Evolutionary conservation across 1,140 invertebrate species (phyloP).

Genomic region (Hylyphantes graminicola): DNA sequence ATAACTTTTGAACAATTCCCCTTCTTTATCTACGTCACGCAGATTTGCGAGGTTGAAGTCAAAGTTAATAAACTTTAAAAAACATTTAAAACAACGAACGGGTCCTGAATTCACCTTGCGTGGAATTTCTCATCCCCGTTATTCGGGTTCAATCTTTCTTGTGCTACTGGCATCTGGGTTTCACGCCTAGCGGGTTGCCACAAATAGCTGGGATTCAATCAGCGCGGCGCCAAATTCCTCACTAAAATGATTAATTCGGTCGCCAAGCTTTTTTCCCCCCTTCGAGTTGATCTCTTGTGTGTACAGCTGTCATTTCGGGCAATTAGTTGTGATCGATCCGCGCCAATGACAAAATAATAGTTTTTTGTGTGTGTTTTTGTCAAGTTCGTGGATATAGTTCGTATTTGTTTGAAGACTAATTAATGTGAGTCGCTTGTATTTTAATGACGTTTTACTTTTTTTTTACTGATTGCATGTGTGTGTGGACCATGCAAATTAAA

Average conservation of each 20-base stretch:
- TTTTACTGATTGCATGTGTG: not conserved
- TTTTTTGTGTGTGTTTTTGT: constrained; percentile 22
- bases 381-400: not conserved
- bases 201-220: constrained; percentile 50
- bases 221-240: constrained; percentile 40
- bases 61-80: constrained; percentile 56
- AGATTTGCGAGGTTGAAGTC: constrained; percentile 32
- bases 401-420: constrained; percentile 6
- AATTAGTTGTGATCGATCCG: constrained; percentile 49
- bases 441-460: not conserved
- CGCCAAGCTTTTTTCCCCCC: constrained; percentile 20
- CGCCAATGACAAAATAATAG: constrained; percentile 39
- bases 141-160: constrained; percentile 57
- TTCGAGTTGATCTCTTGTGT: constrained; percentile 24
- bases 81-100: constrained; percentile 7
- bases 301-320: constrained; percentile 38
- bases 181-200: constrained; percentile 57
- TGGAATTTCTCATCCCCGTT: constrained; percentile 43
- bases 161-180: constrained; percentile 58
- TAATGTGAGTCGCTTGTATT: constrained; percentile 21
- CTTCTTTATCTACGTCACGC: constrained; percentile 36
- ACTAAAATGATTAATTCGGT: constrained; percentile 35
- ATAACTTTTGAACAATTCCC: constrained; percentile 42
- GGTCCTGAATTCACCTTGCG: constrained; percentile 43
- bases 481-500: too few species aligned